phyloP scores from a whole-genome alignment of 1,140 invertebrate genomes.

The Drosophila takahashii region DNA sequence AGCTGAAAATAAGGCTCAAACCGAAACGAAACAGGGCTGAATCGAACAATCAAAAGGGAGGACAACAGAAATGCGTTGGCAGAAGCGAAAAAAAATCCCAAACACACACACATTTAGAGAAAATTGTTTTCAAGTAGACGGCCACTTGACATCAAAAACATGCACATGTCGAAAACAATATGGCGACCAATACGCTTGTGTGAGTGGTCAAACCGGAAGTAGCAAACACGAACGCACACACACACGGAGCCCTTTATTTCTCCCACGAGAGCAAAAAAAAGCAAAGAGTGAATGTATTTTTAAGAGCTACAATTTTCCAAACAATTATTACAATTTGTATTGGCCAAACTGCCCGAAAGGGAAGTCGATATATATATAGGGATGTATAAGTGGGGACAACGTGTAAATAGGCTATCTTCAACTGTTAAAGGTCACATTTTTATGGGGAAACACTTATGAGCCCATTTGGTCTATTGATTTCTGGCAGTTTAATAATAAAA shows the following conservation, averaged over 20 bases:
- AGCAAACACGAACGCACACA: slow-evolving; percentile 50
- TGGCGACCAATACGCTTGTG: slow-evolving; percentile 48
- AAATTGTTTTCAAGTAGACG: slow-evolving; percentile 75
- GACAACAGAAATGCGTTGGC: slow-evolving; percentile 28
- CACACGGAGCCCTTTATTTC: slow-evolving; percentile 39
- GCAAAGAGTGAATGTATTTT: slow-evolving; percentile 59
- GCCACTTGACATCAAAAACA: slow-evolving; percentile 78
- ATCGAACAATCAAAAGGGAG: slow-evolving; percentile 44
- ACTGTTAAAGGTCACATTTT: slow-evolving; percentile 26
- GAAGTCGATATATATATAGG: slow-evolving; percentile 16
- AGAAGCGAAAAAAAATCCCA: slow-evolving; percentile 15
- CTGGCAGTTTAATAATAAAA: neutral
- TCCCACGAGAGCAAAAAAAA: slow-evolving; percentile 37
- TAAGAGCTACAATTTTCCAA: slow-evolving; percentile 76
- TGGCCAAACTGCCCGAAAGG: slow-evolving; percentile 43
- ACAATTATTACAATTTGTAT: slow-evolving; percentile 78
- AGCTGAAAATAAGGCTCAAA: slow-evolving; percentile 22
- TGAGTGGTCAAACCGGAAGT: slow-evolving; percentile 56
- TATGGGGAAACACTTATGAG: neutral
- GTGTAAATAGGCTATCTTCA: slow-evolving; percentile 19
- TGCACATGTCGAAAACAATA: slow-evolving; percentile 77
- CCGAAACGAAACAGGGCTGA: slow-evolving; percentile 18
- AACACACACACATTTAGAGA: slow-evolving; percentile 24
- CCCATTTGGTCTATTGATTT: neutral
- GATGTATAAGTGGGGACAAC: slow-evolving; percentile 8